A percentile compares a stretch with the other conserved stretches of the same genome.
Evolutionary conservation across 2,113 vertebrate genomes (phyloP).

Genomic region (Sinocyclocheilus maitianheensis): DNA sequence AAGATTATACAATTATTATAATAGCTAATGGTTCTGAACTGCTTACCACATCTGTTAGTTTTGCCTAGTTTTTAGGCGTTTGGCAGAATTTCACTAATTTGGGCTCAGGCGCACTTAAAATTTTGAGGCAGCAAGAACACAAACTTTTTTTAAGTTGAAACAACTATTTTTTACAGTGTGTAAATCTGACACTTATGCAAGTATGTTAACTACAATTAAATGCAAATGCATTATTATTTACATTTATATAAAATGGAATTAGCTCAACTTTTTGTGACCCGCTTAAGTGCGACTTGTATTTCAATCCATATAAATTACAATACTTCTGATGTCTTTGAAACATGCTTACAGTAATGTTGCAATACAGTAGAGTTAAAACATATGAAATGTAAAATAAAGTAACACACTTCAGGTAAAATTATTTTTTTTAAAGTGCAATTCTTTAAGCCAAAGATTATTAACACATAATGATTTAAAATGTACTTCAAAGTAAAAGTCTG

Average conservation of each 20-base stretch:
- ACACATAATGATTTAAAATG: not conserved
- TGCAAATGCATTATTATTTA: no score
- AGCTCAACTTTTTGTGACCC: no score
- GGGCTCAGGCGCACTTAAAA: not conserved
- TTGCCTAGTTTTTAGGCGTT: not conserved
- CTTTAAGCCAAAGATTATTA: not conserved
- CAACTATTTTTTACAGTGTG: no score
- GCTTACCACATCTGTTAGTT: not conserved
- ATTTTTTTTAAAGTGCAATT: no score
- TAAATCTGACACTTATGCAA: no score
- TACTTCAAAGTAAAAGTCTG: not conserved
- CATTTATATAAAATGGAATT: no score
- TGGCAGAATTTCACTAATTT: not conserved
- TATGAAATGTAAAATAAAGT: not conserved
- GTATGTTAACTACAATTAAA: no score
- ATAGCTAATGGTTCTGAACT: not conserved
- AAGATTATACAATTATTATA: not conserved
- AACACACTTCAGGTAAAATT: no score
- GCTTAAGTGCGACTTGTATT: not conserved
- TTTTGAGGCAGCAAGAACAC: no score
- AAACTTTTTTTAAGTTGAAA: no score
- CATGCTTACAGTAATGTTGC: not conserved
- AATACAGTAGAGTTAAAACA: not conserved
- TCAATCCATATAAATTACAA: not conserved
- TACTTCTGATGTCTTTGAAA: not conserved